phyloP scores from a whole-genome alignment of 2,113 vertebrate genomes.

The Silurus asotus region DNA sequence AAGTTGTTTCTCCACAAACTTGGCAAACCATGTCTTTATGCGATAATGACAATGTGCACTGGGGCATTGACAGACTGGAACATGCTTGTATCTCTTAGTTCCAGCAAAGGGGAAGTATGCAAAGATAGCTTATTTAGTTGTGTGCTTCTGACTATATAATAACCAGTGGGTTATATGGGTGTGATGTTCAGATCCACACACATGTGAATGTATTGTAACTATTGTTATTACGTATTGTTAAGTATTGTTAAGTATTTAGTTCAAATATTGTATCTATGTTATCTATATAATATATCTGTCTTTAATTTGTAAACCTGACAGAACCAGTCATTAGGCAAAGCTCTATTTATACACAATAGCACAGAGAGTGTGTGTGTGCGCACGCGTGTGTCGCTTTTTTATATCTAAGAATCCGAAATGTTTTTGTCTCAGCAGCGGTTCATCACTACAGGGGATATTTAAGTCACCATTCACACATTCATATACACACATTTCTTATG shows the following conservation, averaged over 20 bases:
- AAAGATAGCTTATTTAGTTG: neutral
- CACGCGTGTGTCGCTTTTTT: neutral
- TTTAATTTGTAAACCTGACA: neutral
- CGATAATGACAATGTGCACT: neutral
- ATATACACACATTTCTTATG: neutral
- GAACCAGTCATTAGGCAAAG: neutral
- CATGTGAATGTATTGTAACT: neutral
- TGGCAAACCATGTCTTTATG: neutral
- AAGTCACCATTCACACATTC: slow-evolving; percentile 10
- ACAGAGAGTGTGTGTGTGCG: neutral
- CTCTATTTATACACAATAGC: neutral
- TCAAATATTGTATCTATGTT: neutral
- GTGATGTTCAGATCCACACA: neutral
- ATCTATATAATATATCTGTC: neutral
- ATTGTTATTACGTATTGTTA: too few species aligned
- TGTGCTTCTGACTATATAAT: neutral
- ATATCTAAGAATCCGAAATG: neutral
- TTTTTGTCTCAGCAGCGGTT: neutral
- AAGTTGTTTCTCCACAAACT: neutral
- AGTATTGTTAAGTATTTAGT: neutral
- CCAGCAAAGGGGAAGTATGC: neutral
- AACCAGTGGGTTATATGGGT: neutral
- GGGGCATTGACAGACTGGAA: neutral
- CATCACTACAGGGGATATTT: slow-evolving; percentile 51
- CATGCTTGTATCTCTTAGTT: neutral